Conservation (phyloP, 2,797 vertebrate genomes). For the Alauda arvensis region DNA sequence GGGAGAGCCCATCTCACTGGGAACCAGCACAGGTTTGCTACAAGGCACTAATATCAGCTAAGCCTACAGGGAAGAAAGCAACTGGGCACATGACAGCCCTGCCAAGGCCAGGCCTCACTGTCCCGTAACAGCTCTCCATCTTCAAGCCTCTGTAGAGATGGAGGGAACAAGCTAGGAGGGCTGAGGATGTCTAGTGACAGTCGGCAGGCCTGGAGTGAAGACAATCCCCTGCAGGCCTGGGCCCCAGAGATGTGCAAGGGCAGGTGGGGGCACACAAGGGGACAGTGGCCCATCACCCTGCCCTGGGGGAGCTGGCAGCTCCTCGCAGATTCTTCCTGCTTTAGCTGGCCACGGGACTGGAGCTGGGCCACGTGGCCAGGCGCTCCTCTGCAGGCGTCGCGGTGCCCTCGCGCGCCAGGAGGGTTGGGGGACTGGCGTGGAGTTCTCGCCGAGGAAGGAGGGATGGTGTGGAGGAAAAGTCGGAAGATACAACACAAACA, state of each 20-base stretch:
- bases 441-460: slow-evolving; percentile 68
- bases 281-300: not conserved
- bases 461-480: slow-evolving; percentile 73
- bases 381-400: slow-evolving; percentile 41
- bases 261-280: not conserved
- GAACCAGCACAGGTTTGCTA: slow-evolving; percentile 32
- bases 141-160: not conserved
- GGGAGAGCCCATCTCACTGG: not conserved
- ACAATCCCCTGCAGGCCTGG: not conserved
- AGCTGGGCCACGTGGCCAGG: slow-evolving; percentile 18
- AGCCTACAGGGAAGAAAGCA: slow-evolving; percentile 4
- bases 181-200: not conserved
- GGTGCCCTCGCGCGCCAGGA: slow-evolving; percentile 24
- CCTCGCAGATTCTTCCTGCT: slow-evolving; percentile 54
- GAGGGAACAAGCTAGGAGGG: not conserved
- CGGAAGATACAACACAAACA: slow-evolving; percentile 79
- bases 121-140: not conserved
- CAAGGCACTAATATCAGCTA: not conserved
- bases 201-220: not conserved
- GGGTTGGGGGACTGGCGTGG: slow-evolving; percentile 30
- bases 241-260: not conserved
- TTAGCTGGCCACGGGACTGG: slow-evolving; percentile 33
- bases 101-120: not conserved
- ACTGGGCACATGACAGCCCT: not conserved
- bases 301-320: slow-evolving; percentile 32